Evolutionary conservation across 2,797 vertebrate genomes (phyloP), one percentile per base, ranked within the genome.

Genomic region (Kryptopterus vitreolus): DNA sequence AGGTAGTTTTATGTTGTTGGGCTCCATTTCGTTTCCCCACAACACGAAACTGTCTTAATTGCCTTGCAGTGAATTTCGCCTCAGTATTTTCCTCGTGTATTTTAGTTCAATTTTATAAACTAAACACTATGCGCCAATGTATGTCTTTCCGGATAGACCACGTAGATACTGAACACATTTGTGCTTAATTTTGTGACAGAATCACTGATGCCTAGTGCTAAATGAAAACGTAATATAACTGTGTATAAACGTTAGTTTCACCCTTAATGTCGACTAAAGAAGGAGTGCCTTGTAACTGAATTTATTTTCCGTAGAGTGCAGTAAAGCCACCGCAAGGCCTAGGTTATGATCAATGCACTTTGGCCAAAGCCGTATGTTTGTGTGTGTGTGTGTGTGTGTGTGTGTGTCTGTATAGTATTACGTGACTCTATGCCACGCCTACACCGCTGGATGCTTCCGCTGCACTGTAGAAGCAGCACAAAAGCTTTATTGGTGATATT

Each of bases 1-100:
- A 98, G 96, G 96, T 98, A 98, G 96, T 98, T 96, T 96, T 95
- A 95, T 97, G 96, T 98, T 98, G 96, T 96, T 98, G 95, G 95
- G 95, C 95, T 97, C 88, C 89, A 89, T 86, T 88, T 94, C 93
- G 88, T 94, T 90, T 93, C 95, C 94, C 96, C 95, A 95, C 96
- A 97, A 97, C 96, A 96, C 89, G 94, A 96, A 95, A 96, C 96
- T 96, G 95, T 94, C 95, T 96, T 96, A 94, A 97, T 97, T 95
- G 95, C 96, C 95, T 95, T 95, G 95, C 94, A 92, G 85, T 83
- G 81, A 82, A 68, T 76, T 80, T 83, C 78, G 76, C 18, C 82
- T 80, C 79, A 29, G 29, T 62, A 53, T 62, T 53, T 50, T 62
- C 73, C 16, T 50, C 58, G 35, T 50, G 53, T 78, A 43, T 22